Conservation (phyloP, 2,888 invertebrate genomes). For the Cordilura impudica region DNA sequence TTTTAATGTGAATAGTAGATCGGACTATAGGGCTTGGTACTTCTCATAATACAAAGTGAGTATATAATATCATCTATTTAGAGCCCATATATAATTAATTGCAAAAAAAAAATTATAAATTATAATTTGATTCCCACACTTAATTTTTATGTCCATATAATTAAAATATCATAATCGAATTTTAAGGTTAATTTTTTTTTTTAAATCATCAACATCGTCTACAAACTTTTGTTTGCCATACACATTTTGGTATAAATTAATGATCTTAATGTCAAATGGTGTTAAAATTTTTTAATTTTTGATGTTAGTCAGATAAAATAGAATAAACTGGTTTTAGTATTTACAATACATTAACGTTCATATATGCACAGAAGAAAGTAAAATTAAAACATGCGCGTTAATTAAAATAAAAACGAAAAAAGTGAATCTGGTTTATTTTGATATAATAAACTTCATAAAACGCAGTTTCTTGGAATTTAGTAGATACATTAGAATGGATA, state of each 20-base stretch:
- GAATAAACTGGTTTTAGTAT: neutral
- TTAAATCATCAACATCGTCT: neutral
- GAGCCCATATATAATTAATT: no score
- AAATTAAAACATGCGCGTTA: neutral
- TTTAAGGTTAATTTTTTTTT: no score
- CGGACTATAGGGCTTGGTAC: no score
- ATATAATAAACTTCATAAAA: neutral
- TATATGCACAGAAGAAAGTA: neutral
- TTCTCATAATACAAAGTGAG: no score
- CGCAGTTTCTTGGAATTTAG: neutral
- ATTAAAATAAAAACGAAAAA: neutral
- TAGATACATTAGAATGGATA: no score
- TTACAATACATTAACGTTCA: neutral
- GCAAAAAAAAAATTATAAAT: no score
- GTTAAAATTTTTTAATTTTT: conserved; percentile 1
- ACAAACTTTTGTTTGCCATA: neutral
- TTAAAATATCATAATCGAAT: no score
- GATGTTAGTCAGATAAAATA: neutral
- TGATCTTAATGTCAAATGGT: conserved; percentile 22
- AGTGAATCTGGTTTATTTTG: conserved; percentile 2
- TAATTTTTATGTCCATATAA: no score
- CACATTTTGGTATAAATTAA: neutral
- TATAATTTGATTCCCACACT: no score
- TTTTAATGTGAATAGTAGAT: no score
- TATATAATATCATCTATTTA: no score